Evolutionary conservation across 2,797 vertebrate genomes (phyloP).

Genomic region (Gallinago stenura): DNA sequence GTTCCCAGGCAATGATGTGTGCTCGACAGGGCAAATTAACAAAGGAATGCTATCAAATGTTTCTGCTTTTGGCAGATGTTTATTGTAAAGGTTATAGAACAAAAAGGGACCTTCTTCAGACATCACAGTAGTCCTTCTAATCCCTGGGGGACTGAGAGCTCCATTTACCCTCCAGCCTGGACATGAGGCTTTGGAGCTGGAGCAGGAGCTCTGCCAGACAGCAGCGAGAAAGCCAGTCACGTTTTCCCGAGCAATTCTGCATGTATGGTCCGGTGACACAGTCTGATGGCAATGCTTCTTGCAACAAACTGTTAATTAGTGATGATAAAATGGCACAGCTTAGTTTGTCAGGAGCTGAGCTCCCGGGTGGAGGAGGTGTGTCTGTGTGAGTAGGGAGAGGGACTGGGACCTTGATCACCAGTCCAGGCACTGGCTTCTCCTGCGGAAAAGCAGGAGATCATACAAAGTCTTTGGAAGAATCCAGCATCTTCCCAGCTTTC

Average conservation of each 20-base stretch:
- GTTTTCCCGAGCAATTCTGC: not conserved
- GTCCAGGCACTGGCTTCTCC: not conserved
- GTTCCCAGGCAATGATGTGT: not conserved
- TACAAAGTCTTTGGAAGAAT: not conserved
- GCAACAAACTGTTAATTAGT: not conserved
- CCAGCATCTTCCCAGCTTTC: not conserved
- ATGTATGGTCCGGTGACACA: not conserved
- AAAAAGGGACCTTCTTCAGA: not conserved
- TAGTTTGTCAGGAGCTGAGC: not conserved
- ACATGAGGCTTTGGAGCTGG: not conserved
- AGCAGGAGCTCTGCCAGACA: not conserved
- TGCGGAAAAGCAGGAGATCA: not conserved
- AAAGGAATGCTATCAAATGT: not conserved
- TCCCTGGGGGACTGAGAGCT: not conserved
- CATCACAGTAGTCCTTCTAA: not conserved
- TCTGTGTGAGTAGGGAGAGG: not conserved
- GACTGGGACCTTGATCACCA: not conserved
- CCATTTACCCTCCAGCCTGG: not conserved
- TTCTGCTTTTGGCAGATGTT: not conserved
- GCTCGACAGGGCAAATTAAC: not conserved
- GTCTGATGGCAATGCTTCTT: not conserved
- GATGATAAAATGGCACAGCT: not conserved
- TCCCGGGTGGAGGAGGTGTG: not conserved
- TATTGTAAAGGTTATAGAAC: not conserved
- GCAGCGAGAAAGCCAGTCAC: not conserved